Evolutionary conservation across 2,888 invertebrate genomes (phyloP).

Genomic region (Callyntrura sp.): DNA sequence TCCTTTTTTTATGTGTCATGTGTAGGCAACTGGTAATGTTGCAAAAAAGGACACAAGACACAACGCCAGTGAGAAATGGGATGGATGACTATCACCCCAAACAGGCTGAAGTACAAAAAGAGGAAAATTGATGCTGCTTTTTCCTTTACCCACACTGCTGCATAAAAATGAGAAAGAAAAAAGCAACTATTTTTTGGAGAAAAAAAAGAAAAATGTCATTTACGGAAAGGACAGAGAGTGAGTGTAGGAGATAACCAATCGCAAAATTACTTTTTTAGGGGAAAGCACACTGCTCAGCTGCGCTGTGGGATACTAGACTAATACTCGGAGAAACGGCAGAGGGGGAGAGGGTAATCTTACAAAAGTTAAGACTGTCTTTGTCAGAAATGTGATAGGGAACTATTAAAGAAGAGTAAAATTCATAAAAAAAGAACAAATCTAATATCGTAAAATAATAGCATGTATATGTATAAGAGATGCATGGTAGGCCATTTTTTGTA

Average conservation of each 20-base stretch:
- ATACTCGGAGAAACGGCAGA: background rate
- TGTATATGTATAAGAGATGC: background rate
- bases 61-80: background rate
- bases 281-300: background rate
- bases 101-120: background rate
- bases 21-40: constrained; percentile 28
- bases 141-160: constrained; percentile 5
- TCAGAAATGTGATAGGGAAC: no score
- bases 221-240: background rate
- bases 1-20: background rate
- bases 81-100: background rate
- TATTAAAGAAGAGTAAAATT: background rate
- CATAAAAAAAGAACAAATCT: background rate
- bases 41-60: background rate
- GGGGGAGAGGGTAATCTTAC: no score
- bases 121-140: background rate
- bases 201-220: background rate
- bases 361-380: no score
- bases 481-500: constrained; percentile 16
- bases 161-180: background rate
- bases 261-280: background rate
- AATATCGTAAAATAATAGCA: constrained; percentile 4
- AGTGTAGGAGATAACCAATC: constrained; percentile 47
- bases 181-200: background rate
- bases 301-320: background rate